phyloP scores from a whole-genome alignment of 2,797 vertebrate genomes.

The Peromyscus attwateri region DNA sequence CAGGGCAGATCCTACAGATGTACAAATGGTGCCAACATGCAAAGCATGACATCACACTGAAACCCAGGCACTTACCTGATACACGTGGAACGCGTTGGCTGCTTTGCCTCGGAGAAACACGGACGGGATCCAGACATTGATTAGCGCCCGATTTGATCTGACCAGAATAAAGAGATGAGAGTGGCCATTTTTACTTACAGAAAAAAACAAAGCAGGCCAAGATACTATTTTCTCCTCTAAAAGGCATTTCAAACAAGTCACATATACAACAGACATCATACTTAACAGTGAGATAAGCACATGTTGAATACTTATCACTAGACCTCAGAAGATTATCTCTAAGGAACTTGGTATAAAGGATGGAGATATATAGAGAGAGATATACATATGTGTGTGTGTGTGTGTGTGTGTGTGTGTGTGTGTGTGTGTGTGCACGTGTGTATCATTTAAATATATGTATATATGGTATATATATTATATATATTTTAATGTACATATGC shows the following conservation, averaged over 20 bases:
- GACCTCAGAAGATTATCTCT: background rate
- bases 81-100: slow-evolving; percentile 97
- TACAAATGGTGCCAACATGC: background rate
- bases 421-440: too few species aligned
- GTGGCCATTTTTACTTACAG: slow-evolving; percentile 27
- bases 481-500: background rate
- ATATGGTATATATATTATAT: too few species aligned
- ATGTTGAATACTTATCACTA: background rate
- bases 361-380: too few species aligned
- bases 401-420: background rate
- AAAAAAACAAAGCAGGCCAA: background rate
- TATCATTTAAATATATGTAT: background rate
- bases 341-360: background rate
- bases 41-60: fast-evolving
- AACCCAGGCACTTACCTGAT: slow-evolving; percentile 91
- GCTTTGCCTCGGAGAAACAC: slow-evolving; percentile 98
- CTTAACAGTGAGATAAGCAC: background rate
- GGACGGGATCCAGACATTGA: slow-evolving; percentile 99
- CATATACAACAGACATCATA: background rate
- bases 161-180: slow-evolving; percentile 53
- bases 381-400: too few species aligned
- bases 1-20: fast-evolving
- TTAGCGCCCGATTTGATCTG: slow-evolving; percentile 97
- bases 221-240: background rate
- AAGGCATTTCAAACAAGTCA: background rate